Base-by-base conservation (phyloP, 2,113 vertebrate species). In the Vulpes lagopus region DNA sequence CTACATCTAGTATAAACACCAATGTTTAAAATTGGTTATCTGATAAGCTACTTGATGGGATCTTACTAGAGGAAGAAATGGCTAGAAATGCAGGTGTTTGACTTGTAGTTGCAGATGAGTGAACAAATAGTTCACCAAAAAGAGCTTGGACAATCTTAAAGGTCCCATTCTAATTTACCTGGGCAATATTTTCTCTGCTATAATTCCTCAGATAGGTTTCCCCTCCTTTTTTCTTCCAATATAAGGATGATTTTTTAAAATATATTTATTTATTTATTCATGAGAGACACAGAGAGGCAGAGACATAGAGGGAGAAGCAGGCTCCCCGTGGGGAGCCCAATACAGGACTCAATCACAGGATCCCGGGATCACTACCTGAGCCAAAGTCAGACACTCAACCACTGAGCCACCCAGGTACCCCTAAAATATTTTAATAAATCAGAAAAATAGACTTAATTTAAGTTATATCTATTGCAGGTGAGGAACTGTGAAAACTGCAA, bases 131-230 rank as follows among this genome's bases (percentile, higher is more conserved):
- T 83, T 80, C 22, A 69, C 27, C 23, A 38, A 79, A 62, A 67
- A 93, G 30, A 92, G 11, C 19, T 6, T 51, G 53, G 9, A 32
- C 23, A 32, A 3, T 80, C 20, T 67, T 22, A 25, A 78, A 91
- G 32, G 19, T 27, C n/a, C 20, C 23, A 43, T 32, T 67, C 38
- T 80, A 60, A 69, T 43, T 87, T 35, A 85, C n/a, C 43, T 35
- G 25, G 81, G 87, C 94, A 49, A 64, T 80, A 59, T 55, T 97
- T 95, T 93, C 57, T 83, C 85, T 73, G 10, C 64, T 74, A 23
- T 57, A 35, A 80, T 62, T 93, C 14, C 43, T 97, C 17, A 67
- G 25, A 73, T 51, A 55, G 16, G 10, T 62, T 81, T 89, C 49
- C 12, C 67, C 4, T 69, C 23, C 76, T 49, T 65, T 38, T 76